These are phyloP conservation scores for Chiloscyllium plagiosum DNA, from an alignment of 2,113 vertebrate species.

Conservation along the genomic window DNA sequence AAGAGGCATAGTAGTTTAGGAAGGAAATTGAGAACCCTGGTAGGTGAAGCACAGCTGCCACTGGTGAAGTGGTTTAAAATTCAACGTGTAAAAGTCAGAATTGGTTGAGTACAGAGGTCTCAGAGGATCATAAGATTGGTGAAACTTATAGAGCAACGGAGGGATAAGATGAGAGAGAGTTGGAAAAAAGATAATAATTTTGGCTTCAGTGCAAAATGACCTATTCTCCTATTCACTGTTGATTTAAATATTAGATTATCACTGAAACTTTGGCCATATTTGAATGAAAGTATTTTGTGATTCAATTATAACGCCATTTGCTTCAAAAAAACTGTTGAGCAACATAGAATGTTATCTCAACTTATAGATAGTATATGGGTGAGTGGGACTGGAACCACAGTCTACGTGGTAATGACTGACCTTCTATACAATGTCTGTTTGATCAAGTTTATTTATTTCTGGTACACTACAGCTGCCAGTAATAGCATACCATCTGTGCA, in stretches of 20 bases:
- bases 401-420: background rate
- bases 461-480: constrained; percentile 31
- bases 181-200: background rate
- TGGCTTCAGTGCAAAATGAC: background rate
- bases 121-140: background rate
- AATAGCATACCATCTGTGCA: constrained; percentile 30
- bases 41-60: background rate
- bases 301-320: constrained; percentile 1
- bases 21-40: background rate
- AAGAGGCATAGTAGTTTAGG: background rate
- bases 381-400: background rate
- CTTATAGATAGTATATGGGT: background rate
- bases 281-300: background rate
- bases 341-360: background rate
- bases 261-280: background rate
- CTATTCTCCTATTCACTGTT: background rate
- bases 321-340: background rate
- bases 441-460: constrained; percentile 23
- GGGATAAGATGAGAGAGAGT: background rate
- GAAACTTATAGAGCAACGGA: background rate
- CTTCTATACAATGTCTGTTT: background rate
- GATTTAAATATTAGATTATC: background rate
- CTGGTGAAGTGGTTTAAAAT: background rate
- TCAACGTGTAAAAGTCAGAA: background rate
- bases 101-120: background rate